These are phyloP conservation scores for Phaethornis superciliosus DNA, from an alignment of 2,113 vertebrate species.

Conservation along the genomic window DNA sequence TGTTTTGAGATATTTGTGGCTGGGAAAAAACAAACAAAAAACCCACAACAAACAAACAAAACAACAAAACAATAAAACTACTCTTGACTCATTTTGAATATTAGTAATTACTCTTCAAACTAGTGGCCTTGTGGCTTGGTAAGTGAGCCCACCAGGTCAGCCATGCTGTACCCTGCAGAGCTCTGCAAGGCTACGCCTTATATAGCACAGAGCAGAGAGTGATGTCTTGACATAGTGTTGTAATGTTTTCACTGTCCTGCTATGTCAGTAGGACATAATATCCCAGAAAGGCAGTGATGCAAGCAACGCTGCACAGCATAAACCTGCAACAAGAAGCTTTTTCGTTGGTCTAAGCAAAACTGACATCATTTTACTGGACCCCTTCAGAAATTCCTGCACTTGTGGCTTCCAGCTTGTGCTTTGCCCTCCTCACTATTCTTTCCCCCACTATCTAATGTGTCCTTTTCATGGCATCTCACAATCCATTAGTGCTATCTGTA, in stretches of 20 bases:
- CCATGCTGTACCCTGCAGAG: neutral
- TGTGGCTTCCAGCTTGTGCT: neutral
- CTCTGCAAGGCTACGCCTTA: neutral
- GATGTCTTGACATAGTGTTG: neutral
- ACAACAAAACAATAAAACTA: neutral
- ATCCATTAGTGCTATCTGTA: neutral
- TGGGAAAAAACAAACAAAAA: neutral
- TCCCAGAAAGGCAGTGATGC: neutral
- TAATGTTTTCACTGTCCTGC: neutral
- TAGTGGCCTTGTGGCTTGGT: conserved; percentile 26
- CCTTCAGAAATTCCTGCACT: neutral
- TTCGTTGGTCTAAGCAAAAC: neutral
- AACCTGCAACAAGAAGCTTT: neutral
- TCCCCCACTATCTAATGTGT: neutral
- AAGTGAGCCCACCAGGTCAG: neutral
- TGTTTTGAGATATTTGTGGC: conserved; percentile 55
- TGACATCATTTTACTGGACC: neutral
- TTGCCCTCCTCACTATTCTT: accelerated
- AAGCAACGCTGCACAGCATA: neutral
- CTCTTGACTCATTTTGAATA: conserved; percentile 42
- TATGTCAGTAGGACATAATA: neutral
- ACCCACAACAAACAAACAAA: neutral
- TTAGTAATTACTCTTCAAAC: conserved; percentile 36
- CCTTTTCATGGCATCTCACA: neutral
- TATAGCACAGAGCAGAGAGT: neutral